Evolutionary conservation across 2,797 vertebrate species (phyloP), one percentile per base, ranked within the genome.

Genomic region (Chaetophractus vellerosus): DNA sequence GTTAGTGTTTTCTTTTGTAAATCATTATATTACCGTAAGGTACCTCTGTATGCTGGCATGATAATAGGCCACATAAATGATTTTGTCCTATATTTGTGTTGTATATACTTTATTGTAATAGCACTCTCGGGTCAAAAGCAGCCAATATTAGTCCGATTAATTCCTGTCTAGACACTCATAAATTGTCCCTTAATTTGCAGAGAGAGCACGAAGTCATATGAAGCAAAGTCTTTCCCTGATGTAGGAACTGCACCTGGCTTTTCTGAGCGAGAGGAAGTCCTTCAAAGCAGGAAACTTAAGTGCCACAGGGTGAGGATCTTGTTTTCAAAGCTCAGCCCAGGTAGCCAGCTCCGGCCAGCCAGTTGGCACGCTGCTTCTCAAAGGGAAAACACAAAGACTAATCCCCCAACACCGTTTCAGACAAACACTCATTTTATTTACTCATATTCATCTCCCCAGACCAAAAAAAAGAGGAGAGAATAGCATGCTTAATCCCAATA

Each of bases 401-500:
- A 98, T 98, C 98, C 98, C 92, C 72, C 96, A 97, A 97, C 96
- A 97, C 91, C 97, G 97, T 98, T 98, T 98, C 98, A 98, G 97
- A 98, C 98, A 98, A 98, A 98, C 96, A 98, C 92, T 97, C 90
- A 79, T 98, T 98, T 98, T 98, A 98, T 98, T 98, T 98, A 98
- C 98, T 98, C 97, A 98, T 98, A 98, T 98, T 98, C 97, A 96
- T 98, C 98, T 98, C 96, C 96, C 96, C 81, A 95, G 93, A 90
- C 96, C 92, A 88, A 95, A 95, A 91, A 91, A 83, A 72, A 80
- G 48, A 24, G 11, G 92, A 96, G 98, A 98, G 98, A 98, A 98
- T 97, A 98, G 98, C 98, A 98, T 93, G 96, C 98, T 98, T 99
- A 98, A 99, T 98, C 98, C 98, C 98, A 98, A 88, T 98, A 97